Evolutionary conservation across 2,797 vertebrate genomes (phyloP).

Genomic region (Synanceia verrucosa): DNA sequence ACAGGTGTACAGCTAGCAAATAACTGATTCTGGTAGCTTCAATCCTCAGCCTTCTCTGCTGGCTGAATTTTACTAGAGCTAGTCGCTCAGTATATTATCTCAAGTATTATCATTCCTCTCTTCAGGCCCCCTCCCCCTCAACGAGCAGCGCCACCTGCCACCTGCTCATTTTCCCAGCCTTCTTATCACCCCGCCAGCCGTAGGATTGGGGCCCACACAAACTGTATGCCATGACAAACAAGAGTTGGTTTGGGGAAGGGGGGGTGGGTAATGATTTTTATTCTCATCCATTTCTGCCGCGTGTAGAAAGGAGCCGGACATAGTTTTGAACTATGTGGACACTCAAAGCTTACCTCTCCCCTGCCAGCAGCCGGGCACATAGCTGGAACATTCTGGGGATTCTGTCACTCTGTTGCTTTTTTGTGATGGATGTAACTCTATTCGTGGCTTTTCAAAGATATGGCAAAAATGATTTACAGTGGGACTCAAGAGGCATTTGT

Average conservation of each 20-base stretch:
- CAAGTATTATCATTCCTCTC: constrained; percentile 65
- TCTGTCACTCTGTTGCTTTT: constrained; percentile 49
- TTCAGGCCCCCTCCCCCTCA: background rate
- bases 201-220: constrained; percentile 51
- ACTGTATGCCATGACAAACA: constrained; percentile 62
- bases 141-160: constrained; percentile 60
- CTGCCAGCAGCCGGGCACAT: constrained; percentile 41
- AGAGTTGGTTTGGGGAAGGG: constrained; percentile 45
- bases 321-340: constrained; percentile 16
- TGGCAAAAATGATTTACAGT: constrained; percentile 35
- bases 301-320: background rate
- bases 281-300: constrained; percentile 14
- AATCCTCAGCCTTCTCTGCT: constrained; percentile 12
- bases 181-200: constrained; percentile 71
- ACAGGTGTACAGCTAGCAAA: background rate
- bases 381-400: constrained; percentile 44
- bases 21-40: constrained; percentile 3
- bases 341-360: constrained; percentile 7
- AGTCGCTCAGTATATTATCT: constrained; percentile 37
- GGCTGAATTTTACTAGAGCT: constrained; percentile 27
- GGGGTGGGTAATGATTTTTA: constrained; percentile 4
- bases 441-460: constrained; percentile 45
- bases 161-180: constrained; percentile 82
- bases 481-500: background rate
- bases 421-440: constrained; percentile 47